Conservation (phyloP, 2,797 vertebrate species). For the Ibycter americanus region DNA sequence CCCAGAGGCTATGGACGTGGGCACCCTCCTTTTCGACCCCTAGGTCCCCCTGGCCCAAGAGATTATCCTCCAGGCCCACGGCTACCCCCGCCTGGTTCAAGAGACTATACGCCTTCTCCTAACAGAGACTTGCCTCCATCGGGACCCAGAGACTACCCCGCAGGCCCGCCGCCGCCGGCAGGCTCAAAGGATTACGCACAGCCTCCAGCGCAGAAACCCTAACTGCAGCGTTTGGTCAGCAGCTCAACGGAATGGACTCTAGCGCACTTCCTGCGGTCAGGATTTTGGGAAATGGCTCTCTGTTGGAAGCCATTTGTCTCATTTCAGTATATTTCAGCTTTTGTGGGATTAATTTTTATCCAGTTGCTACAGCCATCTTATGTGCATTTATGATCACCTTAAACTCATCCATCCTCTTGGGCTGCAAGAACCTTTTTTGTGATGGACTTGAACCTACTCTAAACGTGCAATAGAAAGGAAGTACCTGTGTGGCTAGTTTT, state of each 20-base stretch:
- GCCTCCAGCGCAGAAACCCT: slow-evolving; percentile 61
- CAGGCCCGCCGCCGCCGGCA: not conserved
- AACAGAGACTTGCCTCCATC: slow-evolving; percentile 73
- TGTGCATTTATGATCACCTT: slow-evolving; percentile 73
- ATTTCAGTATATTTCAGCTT: slow-evolving; percentile 54
- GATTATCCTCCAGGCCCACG: slow-evolving; percentile 79
- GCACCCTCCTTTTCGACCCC: slow-evolving; percentile 64
- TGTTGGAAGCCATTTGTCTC: slow-evolving; percentile 12
- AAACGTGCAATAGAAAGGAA: slow-evolving; percentile 88
- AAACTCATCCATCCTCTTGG: slow-evolving; percentile 62
- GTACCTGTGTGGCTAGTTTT: slow-evolving; percentile 79
- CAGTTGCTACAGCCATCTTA: slow-evolving; percentile 57
- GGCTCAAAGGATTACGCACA: slow-evolving; percentile 56
- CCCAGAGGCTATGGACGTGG: slow-evolving; percentile 68
- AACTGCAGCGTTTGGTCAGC: not conserved
- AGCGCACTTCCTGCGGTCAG: not conserved
- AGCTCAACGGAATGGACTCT: not conserved
- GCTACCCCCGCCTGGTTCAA: slow-evolving; percentile 74
- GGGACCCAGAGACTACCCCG: slow-evolving; percentile 64
- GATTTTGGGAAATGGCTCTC: slow-evolving; percentile 35
- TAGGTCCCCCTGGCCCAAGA: slow-evolving; percentile 64
- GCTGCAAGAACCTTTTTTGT: slow-evolving; percentile 64
- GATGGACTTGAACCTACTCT: slow-evolving; percentile 66
- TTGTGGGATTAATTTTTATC: slow-evolving; percentile 69
- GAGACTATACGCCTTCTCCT: slow-evolving; percentile 71